A percentile compares a stretch with the other conserved stretches of the same genome.
phyloP scores from a whole-genome alignment of 2,888 invertebrate genomes.

The Cephus pygmeus region DNA sequence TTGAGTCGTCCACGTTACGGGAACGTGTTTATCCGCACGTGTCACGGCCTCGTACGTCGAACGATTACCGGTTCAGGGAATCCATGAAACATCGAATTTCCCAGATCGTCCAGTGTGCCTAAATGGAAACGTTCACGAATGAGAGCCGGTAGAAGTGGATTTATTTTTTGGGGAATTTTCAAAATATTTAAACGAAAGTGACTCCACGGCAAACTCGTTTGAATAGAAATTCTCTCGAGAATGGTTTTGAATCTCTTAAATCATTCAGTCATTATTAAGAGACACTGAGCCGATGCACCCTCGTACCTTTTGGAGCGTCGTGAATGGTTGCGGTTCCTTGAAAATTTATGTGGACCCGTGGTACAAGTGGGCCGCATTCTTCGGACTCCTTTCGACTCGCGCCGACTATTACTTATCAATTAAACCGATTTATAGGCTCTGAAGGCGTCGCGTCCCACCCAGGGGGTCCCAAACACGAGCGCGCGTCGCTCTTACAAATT shows the following conservation, averaged over 20 bases:
- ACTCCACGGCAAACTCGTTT: background rate
- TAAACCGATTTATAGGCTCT: slow-evolving; percentile 37
- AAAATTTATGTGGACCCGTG: slow-evolving; percentile 28
- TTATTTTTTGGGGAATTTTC: no score
- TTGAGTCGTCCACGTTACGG: slow-evolving; percentile 25
- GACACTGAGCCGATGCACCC: background rate
- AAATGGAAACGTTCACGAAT: background rate
- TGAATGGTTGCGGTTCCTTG: background rate
- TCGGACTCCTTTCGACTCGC: slow-evolving; percentile 26
- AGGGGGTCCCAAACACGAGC: slow-evolving; percentile 20
- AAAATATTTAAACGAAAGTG: no score
- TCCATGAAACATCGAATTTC: slow-evolving; percentile 18
- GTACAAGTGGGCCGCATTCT: slow-evolving; percentile 35
- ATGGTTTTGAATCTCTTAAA: background rate
- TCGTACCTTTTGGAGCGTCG: background rate
- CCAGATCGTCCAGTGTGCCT: background rate
- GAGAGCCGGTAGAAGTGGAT: background rate
- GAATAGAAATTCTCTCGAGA: background rate
- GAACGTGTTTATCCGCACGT: slow-evolving; percentile 32
- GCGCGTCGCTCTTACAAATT: background rate
- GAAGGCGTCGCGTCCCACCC: slow-evolving; percentile 25
- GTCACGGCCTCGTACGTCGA: slow-evolving; percentile 9
- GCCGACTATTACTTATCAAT: slow-evolving; percentile 38
- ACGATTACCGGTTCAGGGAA: slow-evolving; percentile 20
- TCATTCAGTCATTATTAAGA: background rate